These are phyloP conservation scores for Strigops habroptila DNA, from an alignment of 2,113 vertebrate genomes.

Conservation along the genomic window DNA sequence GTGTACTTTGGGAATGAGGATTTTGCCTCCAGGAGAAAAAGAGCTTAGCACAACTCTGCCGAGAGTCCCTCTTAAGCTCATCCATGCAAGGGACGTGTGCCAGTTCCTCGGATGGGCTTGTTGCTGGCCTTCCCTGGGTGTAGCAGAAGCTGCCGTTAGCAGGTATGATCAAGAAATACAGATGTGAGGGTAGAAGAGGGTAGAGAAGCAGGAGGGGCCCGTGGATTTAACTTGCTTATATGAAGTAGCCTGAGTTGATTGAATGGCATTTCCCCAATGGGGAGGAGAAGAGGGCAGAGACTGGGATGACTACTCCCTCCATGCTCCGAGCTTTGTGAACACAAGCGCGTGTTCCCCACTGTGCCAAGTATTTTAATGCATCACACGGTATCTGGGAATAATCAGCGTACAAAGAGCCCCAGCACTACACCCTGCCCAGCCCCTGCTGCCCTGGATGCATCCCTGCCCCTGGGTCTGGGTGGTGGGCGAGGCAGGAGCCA, in stretches of 20 bases:
- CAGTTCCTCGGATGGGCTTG: background rate
- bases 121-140: background rate
- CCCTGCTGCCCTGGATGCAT: background rate
- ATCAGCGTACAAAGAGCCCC: background rate
- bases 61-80: background rate
- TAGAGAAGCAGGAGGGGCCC: background rate
- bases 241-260: background rate
- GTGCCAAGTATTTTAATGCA: background rate
- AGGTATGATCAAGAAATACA: background rate
- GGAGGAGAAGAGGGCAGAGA: background rate
- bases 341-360: rapidly evolving
- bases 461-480: background rate
- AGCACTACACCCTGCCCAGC: background rate
- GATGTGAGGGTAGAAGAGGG: background rate
- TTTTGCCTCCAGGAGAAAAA: slow-evolving; percentile 47
- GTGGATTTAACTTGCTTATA: background rate
- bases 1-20: slow-evolving; percentile 23
- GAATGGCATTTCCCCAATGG: rapidly evolving
- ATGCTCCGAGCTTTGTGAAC: rapidly evolving
- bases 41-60: background rate
- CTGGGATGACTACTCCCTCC: background rate
- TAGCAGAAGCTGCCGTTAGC: background rate
- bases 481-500: background rate
- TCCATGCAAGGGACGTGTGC: background rate
- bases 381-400: background rate